These are phyloP conservation scores for Neoaliturus tenellus DNA, from an alignment of 2,888 invertebrate species.

Conservation along the genomic window DNA sequence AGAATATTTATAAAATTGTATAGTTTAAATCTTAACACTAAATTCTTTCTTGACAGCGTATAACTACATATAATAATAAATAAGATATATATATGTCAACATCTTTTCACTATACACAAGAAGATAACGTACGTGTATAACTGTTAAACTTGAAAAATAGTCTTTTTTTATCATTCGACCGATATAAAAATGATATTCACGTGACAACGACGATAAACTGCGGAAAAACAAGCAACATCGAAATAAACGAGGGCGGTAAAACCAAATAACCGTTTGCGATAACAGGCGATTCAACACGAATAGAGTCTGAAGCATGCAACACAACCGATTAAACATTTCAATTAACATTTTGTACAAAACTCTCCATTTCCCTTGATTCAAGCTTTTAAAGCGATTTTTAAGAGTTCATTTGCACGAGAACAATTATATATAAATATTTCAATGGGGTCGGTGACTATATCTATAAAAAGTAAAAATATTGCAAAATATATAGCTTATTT, in stretches of 20 bases:
- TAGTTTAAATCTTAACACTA: conserved; percentile 51
- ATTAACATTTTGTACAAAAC: conserved; percentile 43
- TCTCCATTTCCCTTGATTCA: conserved; percentile 30
- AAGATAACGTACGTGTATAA: conserved; percentile 48
- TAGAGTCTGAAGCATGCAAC: conserved; percentile 41
- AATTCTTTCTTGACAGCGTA: conserved; percentile 46
- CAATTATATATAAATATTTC: conserved; percentile 38
- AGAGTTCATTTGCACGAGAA: conserved; percentile 44
- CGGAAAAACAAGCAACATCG: conserved; percentile 43
- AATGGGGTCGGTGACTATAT: conserved; percentile 12
- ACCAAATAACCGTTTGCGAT: not conserved
- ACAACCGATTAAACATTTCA: conserved; percentile 31
- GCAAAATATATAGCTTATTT: conserved; percentile 47
- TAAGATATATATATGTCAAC: conserved; percentile 52
- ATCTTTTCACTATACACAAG: conserved; percentile 47
- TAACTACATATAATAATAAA: conserved; percentile 51
- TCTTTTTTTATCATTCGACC: conserved; percentile 51
- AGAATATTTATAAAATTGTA: conserved; percentile 52
- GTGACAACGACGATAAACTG: conserved; percentile 45
- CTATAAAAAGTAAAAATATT: conserved; percentile 52
- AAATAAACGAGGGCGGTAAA: conserved; percentile 35
- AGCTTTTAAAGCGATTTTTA: conserved; percentile 44
- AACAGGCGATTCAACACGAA: conserved; percentile 44
- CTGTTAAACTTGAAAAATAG: conserved; percentile 51
- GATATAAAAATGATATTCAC: conserved; percentile 49